Conservation (phyloP, 2,888 invertebrate genomes). For the Drosophila mercatorum region DNA sequence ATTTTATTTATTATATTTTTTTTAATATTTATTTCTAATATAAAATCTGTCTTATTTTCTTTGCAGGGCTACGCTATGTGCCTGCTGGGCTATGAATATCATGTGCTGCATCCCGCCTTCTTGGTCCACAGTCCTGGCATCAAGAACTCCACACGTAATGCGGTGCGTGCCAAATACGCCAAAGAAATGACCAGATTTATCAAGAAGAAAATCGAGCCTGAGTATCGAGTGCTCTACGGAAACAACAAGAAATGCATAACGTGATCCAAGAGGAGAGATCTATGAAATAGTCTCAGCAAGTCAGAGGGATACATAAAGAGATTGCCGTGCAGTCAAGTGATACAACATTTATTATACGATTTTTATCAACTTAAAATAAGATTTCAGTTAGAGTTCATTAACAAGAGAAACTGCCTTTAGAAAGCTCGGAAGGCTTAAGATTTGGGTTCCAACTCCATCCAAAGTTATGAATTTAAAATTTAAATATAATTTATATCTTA, state of each 20-base stretch:
- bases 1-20: no score
- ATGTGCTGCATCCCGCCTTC: constrained; percentile 95
- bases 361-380: neutral
- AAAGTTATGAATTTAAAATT: constrained; percentile 35
- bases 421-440: neutral
- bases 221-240: constrained; percentile 92
- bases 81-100: constrained; percentile 94
- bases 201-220: constrained; percentile 90
- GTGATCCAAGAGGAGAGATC: constrained; percentile 21
- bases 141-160: constrained; percentile 87
- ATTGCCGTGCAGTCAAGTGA: constrained; percentile 29
- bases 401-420: neutral
- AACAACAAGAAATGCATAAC: constrained; percentile 87
- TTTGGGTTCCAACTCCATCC: constrained; percentile 21
- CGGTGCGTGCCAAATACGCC: constrained; percentile 86
- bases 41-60: no score
- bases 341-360: constrained; percentile 11
- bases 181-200: constrained; percentile 86
- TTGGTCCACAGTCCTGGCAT: constrained; percentile 95
- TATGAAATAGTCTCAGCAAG: neutral
- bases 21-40: no score
- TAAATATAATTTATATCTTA: constrained; percentile 23
- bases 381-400: neutral
- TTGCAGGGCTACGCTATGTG: constrained; percentile 93
- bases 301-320: neutral